Evolutionary conservation across 2,797 vertebrate species (phyloP).

Genomic region (Gymnodraco acuticeps): DNA sequence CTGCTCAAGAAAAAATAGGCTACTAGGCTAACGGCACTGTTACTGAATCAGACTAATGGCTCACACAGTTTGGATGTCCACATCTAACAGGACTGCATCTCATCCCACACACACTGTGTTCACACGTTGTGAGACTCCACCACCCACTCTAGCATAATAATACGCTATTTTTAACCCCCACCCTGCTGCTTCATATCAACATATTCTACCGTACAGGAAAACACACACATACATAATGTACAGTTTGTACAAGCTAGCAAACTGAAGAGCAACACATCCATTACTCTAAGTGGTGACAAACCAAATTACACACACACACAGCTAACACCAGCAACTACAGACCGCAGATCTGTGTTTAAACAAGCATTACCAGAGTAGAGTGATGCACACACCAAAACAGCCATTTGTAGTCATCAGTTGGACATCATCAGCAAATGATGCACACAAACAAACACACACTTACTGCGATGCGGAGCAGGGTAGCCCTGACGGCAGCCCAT

Average conservation of each 20-base stretch:
- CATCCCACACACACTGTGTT: neutral
- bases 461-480: conserved; percentile 94
- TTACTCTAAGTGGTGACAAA: conserved; percentile 45
- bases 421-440: conserved; percentile 35
- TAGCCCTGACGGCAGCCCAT: conserved; percentile 95
- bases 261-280: conserved; percentile 33
- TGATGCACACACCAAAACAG: conserved; percentile 36
- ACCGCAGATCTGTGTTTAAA: conserved; percentile 37
- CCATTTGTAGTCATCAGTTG: conserved; percentile 19
- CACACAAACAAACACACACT: conserved; percentile 66
- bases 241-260: neutral
- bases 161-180: conserved; percentile 53
- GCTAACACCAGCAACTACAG: conserved; percentile 56
- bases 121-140: conserved; percentile 28
- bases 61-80: conserved; percentile 6
- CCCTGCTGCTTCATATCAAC: conserved; percentile 15
- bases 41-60: conserved; percentile 2
- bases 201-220: neutral
- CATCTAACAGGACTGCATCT: conserved; percentile 15
- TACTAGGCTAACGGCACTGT: conserved; percentile 37
- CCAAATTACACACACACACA: conserved; percentile 44
- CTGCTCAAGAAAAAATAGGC: conserved; percentile 40
- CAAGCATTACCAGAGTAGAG: conserved; percentile 10
- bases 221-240: neutral
- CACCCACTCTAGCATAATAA: conserved; percentile 41